Base-by-base conservation (phyloP, 2,797 vertebrate genomes). In the Natrix natrix region DNA sequence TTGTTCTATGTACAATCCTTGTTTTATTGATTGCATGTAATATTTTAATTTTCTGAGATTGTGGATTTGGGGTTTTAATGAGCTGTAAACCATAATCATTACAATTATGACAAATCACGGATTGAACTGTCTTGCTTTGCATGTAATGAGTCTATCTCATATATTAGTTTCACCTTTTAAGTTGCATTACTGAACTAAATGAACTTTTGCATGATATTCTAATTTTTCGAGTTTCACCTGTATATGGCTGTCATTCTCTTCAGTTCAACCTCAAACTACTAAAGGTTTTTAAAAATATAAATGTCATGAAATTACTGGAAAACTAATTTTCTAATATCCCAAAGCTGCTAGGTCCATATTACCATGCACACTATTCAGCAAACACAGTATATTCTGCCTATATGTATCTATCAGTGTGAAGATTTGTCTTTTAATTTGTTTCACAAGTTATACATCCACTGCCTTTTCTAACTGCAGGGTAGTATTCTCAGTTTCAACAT, bases 261-360 rank as follows among this genome's bases (percentile, higher is more conserved):
- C 32, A 88, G 0, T 48, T 87, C 89, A 92, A 91, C 14, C 0
- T n/a, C 90, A 14, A 6, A 92, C 86, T 95, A 92, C 78, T n/a
- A 0, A 26, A 57, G 48, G 48, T 12, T 92, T 4, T 57, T 94
- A 93, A 91, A 57, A 26, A 32, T 28, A 61, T 63, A 92, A 92
- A 66, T 2, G 54, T 43, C 89, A 28, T 20, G 52, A 94, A 87
- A 63, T 13, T 94, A 87, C 90, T n/a, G 93, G 86, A 95, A 92
- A 66, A 94, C 94, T 93, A 94, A 93, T 94, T 96, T 94, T 63
- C 20, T 96, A 56, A 83, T 94, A 92, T 93, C 16, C 92, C n/a
- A 83, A 95, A 86, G 94, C 22, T 94, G 66, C 43, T 89, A 93
- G 95, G 88, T 96, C 95, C 93, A 94, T 95, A 94, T 97, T 95